Evolutionary conservation across 2,888 invertebrate species (phyloP).

Genomic region (Carcina quercana): DNA sequence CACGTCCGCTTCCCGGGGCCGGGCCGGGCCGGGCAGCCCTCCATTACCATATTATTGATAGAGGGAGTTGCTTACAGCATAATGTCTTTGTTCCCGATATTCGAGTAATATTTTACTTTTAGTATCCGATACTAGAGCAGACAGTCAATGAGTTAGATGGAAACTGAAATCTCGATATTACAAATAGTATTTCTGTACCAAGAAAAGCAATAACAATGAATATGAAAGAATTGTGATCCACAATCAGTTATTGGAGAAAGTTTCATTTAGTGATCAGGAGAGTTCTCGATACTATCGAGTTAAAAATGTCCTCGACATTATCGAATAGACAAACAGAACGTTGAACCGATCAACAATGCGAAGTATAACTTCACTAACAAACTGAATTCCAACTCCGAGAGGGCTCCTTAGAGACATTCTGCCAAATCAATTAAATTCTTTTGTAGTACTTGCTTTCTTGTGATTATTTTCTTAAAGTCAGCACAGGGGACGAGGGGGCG

Average conservation of each 20-base stretch:
- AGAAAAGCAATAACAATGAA: neutral
- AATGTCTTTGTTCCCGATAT: too few species aligned
- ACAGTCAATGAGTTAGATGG: too few species aligned
- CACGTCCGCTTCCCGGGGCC: conserved; percentile 29
- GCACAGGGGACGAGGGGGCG: conserved; percentile 7
- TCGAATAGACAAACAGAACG: too few species aligned
- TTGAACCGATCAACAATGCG: too few species aligned
- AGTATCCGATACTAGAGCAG: neutral
- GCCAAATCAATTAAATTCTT: conserved; percentile 63
- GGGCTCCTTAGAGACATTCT: conserved; percentile 42
- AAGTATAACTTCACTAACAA: too few species aligned
- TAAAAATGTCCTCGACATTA: too few species aligned
- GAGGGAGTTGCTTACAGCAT: conserved; percentile 7
- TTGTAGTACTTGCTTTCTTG: conserved; percentile 42
- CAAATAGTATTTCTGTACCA: too few species aligned
- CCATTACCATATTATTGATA: conserved; percentile 14
- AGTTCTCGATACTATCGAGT: too few species aligned
- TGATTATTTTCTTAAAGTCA: conserved; percentile 53
- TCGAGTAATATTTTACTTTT: neutral
- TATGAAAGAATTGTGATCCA: too few species aligned
- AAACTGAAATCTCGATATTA: too few species aligned
- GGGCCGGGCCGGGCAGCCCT: conserved; percentile 17
- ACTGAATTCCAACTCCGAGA: conserved; percentile 20
- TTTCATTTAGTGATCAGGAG: too few species aligned
- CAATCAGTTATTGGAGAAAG: too few species aligned